Evolutionary conservation across 2,888 invertebrate genomes (phyloP), one percentile per base, ranked within the genome.

Genomic region (Lochmaea capreae): DNA sequence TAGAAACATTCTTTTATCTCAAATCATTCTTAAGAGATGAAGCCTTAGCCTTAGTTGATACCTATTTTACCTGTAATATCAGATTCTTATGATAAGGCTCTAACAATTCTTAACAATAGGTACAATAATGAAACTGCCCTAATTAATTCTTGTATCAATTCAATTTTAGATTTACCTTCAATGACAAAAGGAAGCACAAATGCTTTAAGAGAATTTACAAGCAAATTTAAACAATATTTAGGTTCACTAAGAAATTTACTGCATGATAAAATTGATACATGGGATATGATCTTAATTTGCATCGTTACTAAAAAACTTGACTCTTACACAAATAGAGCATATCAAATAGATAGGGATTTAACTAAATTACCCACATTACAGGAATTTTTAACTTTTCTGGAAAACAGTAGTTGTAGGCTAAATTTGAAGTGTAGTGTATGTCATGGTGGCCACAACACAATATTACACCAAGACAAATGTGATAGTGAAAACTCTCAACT

Each of bases 301-400:
- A 33, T 33, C 8, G 33, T 33, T 16, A n/a, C 52, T 8, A 52
- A 16, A 16, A 52, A 52, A 52, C 52, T 52, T 52, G 52, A 52
- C 52, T 12, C n/a, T 14, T 49, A 49, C n/a, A 52, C 52, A n/a
- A 52, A 52, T 52, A 52, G 52, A 52, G 52, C 52, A n/a, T 52
- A 52, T 52, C 52, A 52, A 52, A 14, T 52, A 52, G 52, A 52
- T 52, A 14, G 52, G 16, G 52, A 52, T 52, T 5, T 16, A n/a
- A 16, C 52, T n/a, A 52, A 52, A 16, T 16, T 52, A 52, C 52
- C 52, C 14, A 52, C 52, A 16, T 52, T 52, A 52, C 16, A 16
- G 4, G 52, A 52, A 14, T 52, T 52, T 52, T 52, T 52, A 52
- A 52, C 14, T 52, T 52, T n/a, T 52, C 16, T 52, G 52, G 52